Conservation (phyloP, 2,888 invertebrate genomes). For the Lochmaea crataegi region DNA sequence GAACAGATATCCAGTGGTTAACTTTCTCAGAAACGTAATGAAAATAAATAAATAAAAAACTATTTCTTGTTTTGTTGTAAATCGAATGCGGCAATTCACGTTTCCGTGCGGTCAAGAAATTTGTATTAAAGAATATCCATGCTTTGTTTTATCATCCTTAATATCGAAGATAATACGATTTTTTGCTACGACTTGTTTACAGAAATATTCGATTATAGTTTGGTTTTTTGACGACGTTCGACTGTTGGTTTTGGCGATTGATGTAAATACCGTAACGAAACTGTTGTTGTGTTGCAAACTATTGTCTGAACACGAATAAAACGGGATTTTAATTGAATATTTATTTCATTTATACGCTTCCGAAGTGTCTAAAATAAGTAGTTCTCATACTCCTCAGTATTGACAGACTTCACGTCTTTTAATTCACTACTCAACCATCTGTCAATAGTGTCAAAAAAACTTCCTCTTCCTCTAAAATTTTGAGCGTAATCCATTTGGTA, state of each 20-base stretch:
- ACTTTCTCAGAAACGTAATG: conserved; percentile 49
- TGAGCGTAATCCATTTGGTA: too few species aligned
- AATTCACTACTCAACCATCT: too few species aligned
- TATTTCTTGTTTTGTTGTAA: conserved; percentile 55
- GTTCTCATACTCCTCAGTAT: too few species aligned
- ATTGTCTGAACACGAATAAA: too few species aligned
- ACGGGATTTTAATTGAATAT: too few species aligned
- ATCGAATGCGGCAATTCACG: conserved; percentile 59
- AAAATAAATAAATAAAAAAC: conserved; percentile 48
- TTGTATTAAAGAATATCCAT: conserved; percentile 52
- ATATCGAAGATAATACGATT: conserved; percentile 24
- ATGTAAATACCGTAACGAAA: conserved; percentile 1
- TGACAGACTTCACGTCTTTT: too few species aligned
- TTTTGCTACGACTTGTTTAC: conserved; percentile 27
- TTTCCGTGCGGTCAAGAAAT: conserved; percentile 57
- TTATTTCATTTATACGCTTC: too few species aligned
- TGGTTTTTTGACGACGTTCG: neutral
- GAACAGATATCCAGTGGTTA: conserved; percentile 51
- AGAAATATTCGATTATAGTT: conserved; percentile 23
- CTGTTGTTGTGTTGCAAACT: too few species aligned
- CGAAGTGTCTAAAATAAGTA: too few species aligned
- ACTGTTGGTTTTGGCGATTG: conserved; percentile 4
- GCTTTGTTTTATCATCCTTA: conserved; percentile 48
- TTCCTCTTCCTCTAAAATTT: too few species aligned
- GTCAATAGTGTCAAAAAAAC: too few species aligned